Evolutionary conservation across 1,140 invertebrate genomes (phyloP).

Genomic region (Listronotus bonariensis): DNA sequence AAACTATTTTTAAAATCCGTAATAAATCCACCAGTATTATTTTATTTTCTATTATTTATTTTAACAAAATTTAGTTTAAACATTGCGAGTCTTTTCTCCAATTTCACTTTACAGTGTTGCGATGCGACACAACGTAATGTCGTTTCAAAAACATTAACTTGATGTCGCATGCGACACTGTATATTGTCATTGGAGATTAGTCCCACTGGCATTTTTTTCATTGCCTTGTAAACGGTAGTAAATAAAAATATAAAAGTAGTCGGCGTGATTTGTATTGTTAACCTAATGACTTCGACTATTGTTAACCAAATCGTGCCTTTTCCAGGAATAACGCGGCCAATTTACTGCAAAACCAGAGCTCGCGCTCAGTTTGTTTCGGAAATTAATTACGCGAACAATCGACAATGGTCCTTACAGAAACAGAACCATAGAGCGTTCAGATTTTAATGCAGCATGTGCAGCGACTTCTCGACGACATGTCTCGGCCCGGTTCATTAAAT

Average conservation of each 20-base stretch:
- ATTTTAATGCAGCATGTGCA: constrained; percentile 14
- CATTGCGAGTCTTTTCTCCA: too few relatives aligned
- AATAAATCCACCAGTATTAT: too few relatives aligned
- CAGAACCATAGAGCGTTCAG: constrained; percentile 10
- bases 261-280: constrained; percentile 2
- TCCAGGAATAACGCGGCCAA: constrained; percentile 18
- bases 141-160: too few relatives aligned
- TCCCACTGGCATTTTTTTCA: too few relatives aligned
- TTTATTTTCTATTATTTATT: too few relatives aligned
- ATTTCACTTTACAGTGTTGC: too few relatives aligned
- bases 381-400: constrained; percentile 16
- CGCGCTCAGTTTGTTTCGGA: constrained; percentile 18
- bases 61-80: too few relatives aligned
- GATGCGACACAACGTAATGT: too few relatives aligned
- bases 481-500: constrained; percentile 39
- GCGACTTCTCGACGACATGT: constrained; percentile 32
- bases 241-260: not conserved
- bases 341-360: not conserved
- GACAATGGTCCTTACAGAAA: constrained; percentile 16
- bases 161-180: too few relatives aligned
- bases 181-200: too few relatives aligned
- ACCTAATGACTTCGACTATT: constrained; percentile 1
- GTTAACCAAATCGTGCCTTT: constrained; percentile 7
- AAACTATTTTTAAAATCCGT: too few relatives aligned
- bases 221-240: too few relatives aligned